phyloP scores from a whole-genome alignment of 2,797 vertebrate species.

The Odontamblyopus rebecca region DNA sequence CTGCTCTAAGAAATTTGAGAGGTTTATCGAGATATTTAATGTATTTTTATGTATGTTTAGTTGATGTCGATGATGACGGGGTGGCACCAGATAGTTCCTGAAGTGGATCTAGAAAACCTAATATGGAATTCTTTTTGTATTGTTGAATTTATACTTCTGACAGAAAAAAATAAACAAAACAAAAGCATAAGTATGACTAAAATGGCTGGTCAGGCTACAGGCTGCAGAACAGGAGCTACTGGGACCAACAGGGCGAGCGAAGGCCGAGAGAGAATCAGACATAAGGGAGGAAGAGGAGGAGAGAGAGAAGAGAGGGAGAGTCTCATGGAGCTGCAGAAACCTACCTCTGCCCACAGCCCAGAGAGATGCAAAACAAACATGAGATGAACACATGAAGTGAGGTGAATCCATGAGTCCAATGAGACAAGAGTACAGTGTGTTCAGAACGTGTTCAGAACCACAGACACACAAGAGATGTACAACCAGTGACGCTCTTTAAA shows the following conservation, averaged over 20 bases:
- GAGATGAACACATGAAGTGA: constrained; percentile 85
- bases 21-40: too few species aligned
- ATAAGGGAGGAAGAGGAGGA: not conserved
- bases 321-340: constrained; percentile 72
- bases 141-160: too few species aligned
- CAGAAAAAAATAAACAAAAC: not conserved
- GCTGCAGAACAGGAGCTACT: constrained; percentile 20
- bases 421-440: constrained; percentile 31
- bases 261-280: constrained; percentile 29
- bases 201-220: constrained; percentile 5
- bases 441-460: not conserved
- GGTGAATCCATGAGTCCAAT: constrained; percentile 80
- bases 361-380: constrained; percentile 96
- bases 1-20: too few species aligned
- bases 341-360: constrained; percentile 94
- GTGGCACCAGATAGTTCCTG: too few species aligned
- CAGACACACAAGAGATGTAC: not conserved
- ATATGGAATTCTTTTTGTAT: too few species aligned
- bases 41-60: too few species aligned
- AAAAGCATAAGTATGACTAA: not conserved
- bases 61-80: too few species aligned
- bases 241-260: constrained; percentile 32
- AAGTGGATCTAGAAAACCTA: too few species aligned
- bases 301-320: constrained; percentile 15
- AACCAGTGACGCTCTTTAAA: not conserved